phyloP scores from a whole-genome alignment of 2,888 invertebrate genomes.

The Thyatira batis region DNA sequence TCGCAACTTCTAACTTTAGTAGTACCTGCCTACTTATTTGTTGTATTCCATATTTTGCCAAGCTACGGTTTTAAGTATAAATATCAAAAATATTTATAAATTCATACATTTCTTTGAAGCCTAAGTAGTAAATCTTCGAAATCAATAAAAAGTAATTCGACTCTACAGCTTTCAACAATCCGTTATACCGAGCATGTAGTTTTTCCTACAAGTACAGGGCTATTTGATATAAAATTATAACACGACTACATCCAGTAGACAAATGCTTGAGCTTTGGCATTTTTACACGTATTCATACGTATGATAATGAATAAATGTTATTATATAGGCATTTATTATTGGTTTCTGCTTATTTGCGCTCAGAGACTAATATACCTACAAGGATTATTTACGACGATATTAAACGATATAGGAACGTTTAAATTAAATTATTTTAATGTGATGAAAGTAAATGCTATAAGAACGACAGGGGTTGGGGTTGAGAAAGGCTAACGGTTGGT shows the following conservation, averaged over 20 bases:
- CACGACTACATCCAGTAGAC: slow-evolving; percentile 21
- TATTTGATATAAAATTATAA: slow-evolving; percentile 36
- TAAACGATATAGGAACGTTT: not conserved
- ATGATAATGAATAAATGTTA: not conserved
- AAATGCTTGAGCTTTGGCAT: slow-evolving; percentile 29
- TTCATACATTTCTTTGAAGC: not conserved
- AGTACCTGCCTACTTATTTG: no score
- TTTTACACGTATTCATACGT: slow-evolving; percentile 10
- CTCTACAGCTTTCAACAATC: slow-evolving; percentile 28
- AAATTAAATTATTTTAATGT: not conserved
- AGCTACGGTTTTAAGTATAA: no score
- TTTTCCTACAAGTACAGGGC: slow-evolving; percentile 24
- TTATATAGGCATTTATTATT: not conserved
- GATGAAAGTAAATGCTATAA: slow-evolving; percentile 2
- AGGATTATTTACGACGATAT: not conserved
- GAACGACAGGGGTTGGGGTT: not conserved
- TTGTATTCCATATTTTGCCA: not conserved
- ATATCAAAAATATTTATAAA: slow-evolving; percentile 10
- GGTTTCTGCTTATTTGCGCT: not conserved
- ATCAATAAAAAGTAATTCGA: slow-evolving; percentile 5
- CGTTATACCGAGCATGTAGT: slow-evolving; percentile 27
- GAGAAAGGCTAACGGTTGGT: slow-evolving; percentile 10
- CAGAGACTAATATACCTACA: not conserved
- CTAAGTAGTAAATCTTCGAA: not conserved
- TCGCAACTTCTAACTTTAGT: no score